Percentiles rank a stretch among this genome's conserved stretches.
phyloP scores from a whole-genome alignment of 1,140 invertebrate species.

The Drosophila littoralis region DNA sequence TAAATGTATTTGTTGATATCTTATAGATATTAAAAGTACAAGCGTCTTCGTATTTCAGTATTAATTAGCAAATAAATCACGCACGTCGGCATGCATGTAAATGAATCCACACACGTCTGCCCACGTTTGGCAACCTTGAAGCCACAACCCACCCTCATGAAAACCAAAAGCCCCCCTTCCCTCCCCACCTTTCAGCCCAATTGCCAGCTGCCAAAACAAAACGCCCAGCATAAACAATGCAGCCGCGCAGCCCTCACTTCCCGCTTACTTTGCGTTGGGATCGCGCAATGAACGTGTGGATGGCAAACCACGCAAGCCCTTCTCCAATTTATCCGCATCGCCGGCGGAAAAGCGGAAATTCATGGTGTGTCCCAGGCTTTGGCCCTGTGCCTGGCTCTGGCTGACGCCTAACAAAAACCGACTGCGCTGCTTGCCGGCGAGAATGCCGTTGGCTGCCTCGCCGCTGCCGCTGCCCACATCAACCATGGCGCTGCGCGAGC shows the following conservation, averaged over 20 bases:
- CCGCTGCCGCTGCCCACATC: slow-evolving; percentile 19
- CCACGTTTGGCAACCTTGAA: slow-evolving; percentile 21
- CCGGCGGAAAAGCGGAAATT: slow-evolving; percentile 83
- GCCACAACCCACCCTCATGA: too few relatives aligned
- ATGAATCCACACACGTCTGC: slow-evolving; percentile 27
- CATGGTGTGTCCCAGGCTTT: slow-evolving; percentile 57
- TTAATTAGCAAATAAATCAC: slow-evolving; percentile 81
- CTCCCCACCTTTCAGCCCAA: not conserved
- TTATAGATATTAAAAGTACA: slow-evolving; percentile 81
- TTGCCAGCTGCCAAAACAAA: slow-evolving; percentile 22
- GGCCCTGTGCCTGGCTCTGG: slow-evolving; percentile 20
- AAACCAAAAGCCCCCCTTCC: not conserved
- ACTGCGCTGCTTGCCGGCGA: slow-evolving; percentile 28
- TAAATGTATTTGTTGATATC: slow-evolving; percentile 48
- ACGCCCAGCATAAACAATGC: slow-evolving; percentile 11
- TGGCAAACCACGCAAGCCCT: slow-evolving; percentile 72
- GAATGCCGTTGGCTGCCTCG: not conserved
- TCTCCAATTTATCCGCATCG: slow-evolving; percentile 83
- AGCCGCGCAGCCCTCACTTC: not conserved
- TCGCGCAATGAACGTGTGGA: slow-evolving; percentile 78
- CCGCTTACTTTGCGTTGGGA: slow-evolving; percentile 64
- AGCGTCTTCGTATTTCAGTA: slow-evolving; percentile 82
- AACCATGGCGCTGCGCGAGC: slow-evolving; percentile 30
- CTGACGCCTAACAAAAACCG: slow-evolving; percentile 55
- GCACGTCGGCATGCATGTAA: slow-evolving; percentile 54